Evolutionary conservation across 1,140 invertebrate species (phyloP), one percentile per base, ranked within the genome.

Genomic region (Neotoxoptera formosana): DNA sequence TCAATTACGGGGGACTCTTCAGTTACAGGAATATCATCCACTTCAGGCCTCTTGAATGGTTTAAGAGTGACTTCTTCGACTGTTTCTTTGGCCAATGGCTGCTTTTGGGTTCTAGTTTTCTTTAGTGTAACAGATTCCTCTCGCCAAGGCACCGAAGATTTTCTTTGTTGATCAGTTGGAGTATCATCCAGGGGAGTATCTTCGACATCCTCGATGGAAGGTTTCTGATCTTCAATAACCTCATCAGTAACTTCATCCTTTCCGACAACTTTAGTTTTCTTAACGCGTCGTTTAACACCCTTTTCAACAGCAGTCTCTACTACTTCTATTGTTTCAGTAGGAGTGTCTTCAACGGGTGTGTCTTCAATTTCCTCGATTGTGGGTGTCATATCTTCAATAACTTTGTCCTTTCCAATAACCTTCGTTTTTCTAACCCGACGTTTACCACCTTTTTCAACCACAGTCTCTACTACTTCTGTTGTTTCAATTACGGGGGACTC

Each of bases 131-230:
- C 95, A 41, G 41, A 2, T 41, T 41, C 95, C 94, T 96, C 94
- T 0, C 94, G 96, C 96, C 96, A 96, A 17, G 96, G 95, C 2
- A 86, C 86, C 0, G 93, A 87, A 34, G 60, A 8, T 30, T 67
- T 67, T n/a, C 56, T 25, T 48, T 87, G 41, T n/a, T 41, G 36
- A 47, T 48, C 17, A 36, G 76, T 25, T 6, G 45, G 11, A 0
- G 20, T 48, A 0, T 86, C 48, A 2, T 84, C 76, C 0, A 60
- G 6, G 0, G 60, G 23, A 0, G 25, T 51, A 45, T 48, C 48
- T 0, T 76, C 51, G 14, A 36, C 14, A n/a, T 83, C 30, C 7
- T 60, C 34, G 7, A 41, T 21, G 0, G 45, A 53, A 1, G 93
- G 60, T 25, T 53, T 84, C 21, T 53, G 47, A 14, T 93, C 60